Evolutionary conservation across 2,888 invertebrate genomes (phyloP), one percentile per base, ranked within the genome.

Genomic region (Neoitamus cyanurus): DNA sequence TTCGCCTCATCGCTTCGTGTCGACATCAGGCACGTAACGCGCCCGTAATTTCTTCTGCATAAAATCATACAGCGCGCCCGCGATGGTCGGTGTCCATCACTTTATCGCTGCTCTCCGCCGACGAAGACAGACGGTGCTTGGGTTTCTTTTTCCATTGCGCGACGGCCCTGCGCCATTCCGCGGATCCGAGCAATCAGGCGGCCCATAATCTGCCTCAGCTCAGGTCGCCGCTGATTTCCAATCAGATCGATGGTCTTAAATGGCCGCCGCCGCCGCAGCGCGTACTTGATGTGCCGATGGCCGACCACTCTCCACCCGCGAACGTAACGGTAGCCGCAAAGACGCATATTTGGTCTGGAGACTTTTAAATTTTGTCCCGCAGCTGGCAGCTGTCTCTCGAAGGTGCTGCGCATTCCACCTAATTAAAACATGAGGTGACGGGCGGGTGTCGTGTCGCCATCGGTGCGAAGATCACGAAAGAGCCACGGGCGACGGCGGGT

Each of bases 201-300:
- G 69, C 83, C 83, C 72, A 83, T 83, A 84, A 72, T 82, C 58
- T 34, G 82, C 69, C 9, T n/a, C 25, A 34, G 69, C 37, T 69
- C 28, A 28, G 48, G 82, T 46, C 78, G 83, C 68, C 70, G 72
- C 68, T 85, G 83, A 78, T 83, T 85, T 78, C 85, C 83, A 85
- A 85, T 85, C 85, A 85, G 83, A 85, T 85, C 78, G 83, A 58
- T 83, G 13, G 72, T 46, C 83, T 83, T 83, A 83, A 83, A 83
- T 72, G 83, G 83, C 46, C 6, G 37, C 70, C 34, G 83, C 28
- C 15, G 20, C 37, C 15, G 25, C 72, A 78, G 34, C 36, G 77
- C 15, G 83, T 11, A 69, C 68, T 69, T 42, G 28, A 68, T 70
- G 42, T 77, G 73, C 58, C 31, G 68, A 15, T 58, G 58, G 34